phyloP scores from a whole-genome alignment of 2,113 vertebrate genomes.

The Bagarius yarrelli region DNA sequence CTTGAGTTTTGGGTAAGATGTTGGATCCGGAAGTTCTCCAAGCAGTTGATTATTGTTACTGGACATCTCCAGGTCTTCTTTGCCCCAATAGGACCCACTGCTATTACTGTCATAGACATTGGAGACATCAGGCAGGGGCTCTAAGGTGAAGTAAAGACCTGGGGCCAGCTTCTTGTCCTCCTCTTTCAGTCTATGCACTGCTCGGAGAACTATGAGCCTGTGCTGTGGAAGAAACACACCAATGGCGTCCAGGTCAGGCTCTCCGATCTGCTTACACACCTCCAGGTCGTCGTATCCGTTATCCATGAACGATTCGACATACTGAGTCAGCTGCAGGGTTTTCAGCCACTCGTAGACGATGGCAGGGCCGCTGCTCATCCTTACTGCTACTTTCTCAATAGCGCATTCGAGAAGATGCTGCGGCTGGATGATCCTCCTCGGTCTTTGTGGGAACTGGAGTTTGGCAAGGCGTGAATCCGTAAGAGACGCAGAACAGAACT shows the following conservation, averaged over 20 bases:
- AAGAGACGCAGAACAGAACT: neutral
- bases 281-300: conserved; percentile 98
- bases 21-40: conserved; percentile 69
- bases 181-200: conserved; percentile 80
- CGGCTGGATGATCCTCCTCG: conserved; percentile 13
- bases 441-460: neutral
- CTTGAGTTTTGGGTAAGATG: conserved; percentile 84
- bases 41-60: conserved; percentile 60
- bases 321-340: conserved; percentile 85
- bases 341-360: conserved; percentile 94
- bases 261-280: conserved; percentile 96
- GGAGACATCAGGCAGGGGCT: conserved; percentile 70
- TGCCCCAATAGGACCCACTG: conserved; percentile 29
- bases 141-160: conserved; percentile 91
- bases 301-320: conserved; percentile 91
- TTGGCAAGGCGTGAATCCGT: neutral
- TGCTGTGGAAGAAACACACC: conserved; percentile 83
- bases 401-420: neutral
- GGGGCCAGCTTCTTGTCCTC: conserved; percentile 73
- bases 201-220: conserved; percentile 82
- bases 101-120: conserved; percentile 51
- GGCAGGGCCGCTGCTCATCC: conserved; percentile 80
- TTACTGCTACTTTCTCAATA: conserved; percentile 41
- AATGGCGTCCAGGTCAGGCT: conserved; percentile 94
- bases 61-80: conserved; percentile 55